phyloP scores from a whole-genome alignment of 2,888 invertebrate species.

The Mythimna pallens region DNA sequence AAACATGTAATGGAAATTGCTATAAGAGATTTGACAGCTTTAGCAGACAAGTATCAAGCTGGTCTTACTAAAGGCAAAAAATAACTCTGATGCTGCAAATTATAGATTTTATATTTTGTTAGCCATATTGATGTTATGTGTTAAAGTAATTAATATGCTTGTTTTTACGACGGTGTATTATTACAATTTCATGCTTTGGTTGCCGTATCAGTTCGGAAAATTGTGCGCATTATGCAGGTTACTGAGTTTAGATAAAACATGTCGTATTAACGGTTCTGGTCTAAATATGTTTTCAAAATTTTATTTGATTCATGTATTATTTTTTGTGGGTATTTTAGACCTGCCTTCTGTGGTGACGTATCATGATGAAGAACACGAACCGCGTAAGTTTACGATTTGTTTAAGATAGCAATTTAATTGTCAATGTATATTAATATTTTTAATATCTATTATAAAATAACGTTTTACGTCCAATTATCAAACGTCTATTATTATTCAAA shows the following conservation, averaged over 20 bases:
- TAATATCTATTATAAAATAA: neutral
- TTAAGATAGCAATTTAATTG: slow-evolving; percentile 3
- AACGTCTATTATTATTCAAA: slow-evolving; percentile 10
- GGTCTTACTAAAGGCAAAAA: slow-evolving; percentile 29
- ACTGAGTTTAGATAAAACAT: neutral
- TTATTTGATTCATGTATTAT: slow-evolving; percentile 8
- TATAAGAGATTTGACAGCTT: slow-evolving; percentile 94
- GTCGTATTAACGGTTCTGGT: neutral
- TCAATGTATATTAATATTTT: neutral
- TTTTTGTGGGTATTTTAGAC: slow-evolving; percentile 16
- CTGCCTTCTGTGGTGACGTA: neutral
- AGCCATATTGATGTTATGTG: neutral
- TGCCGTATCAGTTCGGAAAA: slow-evolving; percentile 23
- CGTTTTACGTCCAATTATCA: neutral
- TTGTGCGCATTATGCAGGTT: neutral
- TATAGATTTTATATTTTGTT: neutral
- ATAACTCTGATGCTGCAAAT: neutral
- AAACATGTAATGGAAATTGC: slow-evolving; percentile 96
- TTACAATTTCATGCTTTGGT: slow-evolving; percentile 35
- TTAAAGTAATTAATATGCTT: slow-evolving; percentile 27
- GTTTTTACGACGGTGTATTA: slow-evolving; percentile 39
- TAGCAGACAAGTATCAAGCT: slow-evolving; percentile 86
- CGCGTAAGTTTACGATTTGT: slow-evolving; percentile 24
- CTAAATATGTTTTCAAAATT: slow-evolving; percentile 26
- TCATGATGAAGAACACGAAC: no score